These are phyloP conservation scores for Trissoscelio sp. DNA, from an alignment of 2,888 invertebrate species.

Conservation along the genomic window DNA sequence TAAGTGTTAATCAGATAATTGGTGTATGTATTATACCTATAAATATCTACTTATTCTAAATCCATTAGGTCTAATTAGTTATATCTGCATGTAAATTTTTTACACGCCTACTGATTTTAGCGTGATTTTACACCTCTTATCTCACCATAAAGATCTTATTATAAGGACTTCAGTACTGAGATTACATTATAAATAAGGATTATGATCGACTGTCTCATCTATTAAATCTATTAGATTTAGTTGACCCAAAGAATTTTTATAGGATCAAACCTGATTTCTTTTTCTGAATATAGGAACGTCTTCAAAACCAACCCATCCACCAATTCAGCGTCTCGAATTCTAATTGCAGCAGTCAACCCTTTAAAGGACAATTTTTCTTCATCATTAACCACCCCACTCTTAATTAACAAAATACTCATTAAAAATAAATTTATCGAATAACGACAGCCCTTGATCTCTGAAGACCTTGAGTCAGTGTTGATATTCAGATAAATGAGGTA, in stretches of 20 bases:
- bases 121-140: no score
- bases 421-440: slow-evolving; percentile 43
- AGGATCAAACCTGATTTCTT: not conserved
- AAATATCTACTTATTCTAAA: no score
- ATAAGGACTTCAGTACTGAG: no score
- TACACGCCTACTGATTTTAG: no score
- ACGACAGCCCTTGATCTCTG: slow-evolving; percentile 1
- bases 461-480: not conserved
- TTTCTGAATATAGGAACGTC: not conserved
- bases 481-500: slow-evolving; percentile 37
- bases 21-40: no score
- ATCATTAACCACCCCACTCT: slow-evolving; percentile 48
- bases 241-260: not conserved
- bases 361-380: slow-evolving; percentile 43
- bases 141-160: no score
- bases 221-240: no score
- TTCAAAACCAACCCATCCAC: not conserved
- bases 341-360: slow-evolving; percentile 38
- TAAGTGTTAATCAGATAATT: no score
- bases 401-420: slow-evolving; percentile 58
- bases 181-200: no score
- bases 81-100: no score
- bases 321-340: not conserved
- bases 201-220: no score
- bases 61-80: no score